A percentile compares a stretch with the other conserved stretches of the same genome.
phyloP scores from a whole-genome alignment of 2,113 vertebrate species.

The Oreocharis arfaki region DNA sequence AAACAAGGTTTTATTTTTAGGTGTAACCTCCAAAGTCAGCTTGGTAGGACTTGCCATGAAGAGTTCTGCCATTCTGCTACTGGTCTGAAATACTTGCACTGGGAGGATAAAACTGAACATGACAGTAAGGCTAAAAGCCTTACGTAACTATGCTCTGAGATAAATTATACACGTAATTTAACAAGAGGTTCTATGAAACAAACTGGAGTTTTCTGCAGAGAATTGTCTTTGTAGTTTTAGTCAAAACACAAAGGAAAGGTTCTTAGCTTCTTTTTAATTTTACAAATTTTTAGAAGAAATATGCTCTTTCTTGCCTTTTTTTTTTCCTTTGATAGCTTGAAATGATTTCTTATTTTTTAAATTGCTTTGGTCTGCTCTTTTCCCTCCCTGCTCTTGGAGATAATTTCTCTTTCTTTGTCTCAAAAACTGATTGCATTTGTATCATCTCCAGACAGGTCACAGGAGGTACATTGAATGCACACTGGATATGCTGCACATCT shows the following conservation, averaged over 20 bases:
- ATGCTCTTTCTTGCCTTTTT: not conserved
- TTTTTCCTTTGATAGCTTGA: not conserved
- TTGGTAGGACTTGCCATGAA: not conserved
- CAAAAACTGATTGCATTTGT: not conserved
- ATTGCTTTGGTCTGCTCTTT: not conserved
- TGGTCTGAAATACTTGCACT: not conserved
- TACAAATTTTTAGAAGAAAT: not conserved
- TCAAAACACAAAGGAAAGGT: not conserved
- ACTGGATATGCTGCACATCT: conserved; percentile 5
- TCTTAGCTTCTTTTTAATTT: not conserved
- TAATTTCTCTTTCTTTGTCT: conserved; percentile 20
- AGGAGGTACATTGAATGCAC: not conserved
- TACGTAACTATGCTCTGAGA: not conserved
- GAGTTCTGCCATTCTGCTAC: not conserved
- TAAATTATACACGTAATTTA: not conserved
- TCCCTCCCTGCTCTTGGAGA: not conserved
- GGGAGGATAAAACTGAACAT: not conserved
- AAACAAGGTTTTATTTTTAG: not conserved
- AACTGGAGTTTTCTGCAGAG: not conserved
- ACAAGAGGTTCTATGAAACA: not conserved
- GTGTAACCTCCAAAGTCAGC: not conserved
- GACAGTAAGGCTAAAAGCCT: not conserved
- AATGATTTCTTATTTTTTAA: not conserved
- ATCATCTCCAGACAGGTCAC: conserved; percentile 23
- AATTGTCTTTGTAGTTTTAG: not conserved